These are phyloP conservation scores for Catharus fuscescens DNA, from an alignment of 2,113 vertebrate genomes.

Conservation along the genomic window DNA sequence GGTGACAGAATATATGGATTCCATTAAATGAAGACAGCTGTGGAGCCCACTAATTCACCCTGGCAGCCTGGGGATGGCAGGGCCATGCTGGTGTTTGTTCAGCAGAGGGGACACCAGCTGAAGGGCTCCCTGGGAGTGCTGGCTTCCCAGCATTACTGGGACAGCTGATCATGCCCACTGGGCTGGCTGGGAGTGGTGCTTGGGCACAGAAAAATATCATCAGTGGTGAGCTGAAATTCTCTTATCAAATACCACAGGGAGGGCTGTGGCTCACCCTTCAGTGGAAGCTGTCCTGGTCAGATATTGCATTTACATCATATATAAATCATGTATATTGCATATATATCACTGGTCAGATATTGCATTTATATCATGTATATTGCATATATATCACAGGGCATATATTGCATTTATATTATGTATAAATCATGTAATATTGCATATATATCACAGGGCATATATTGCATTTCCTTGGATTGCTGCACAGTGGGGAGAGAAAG, in stretches of 20 bases:
- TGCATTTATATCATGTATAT: no score
- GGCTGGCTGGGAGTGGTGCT: neutral
- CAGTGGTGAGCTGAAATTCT: neutral
- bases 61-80: neutral
- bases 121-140: neutral
- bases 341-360: no score
- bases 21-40: neutral
- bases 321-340: no score
- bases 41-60: neutral
- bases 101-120: neutral
- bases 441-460: no score
- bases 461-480: neutral
- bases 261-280: rapidly evolving
- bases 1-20: constrained; percentile 9
- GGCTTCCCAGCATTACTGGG: neutral
- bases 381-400: no score
- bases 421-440: no score
- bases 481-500: neutral
- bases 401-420: no score
- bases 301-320: no score
- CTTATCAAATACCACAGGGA: rapidly evolving
- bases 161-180: neutral
- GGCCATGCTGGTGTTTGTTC: neutral
- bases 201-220: neutral
- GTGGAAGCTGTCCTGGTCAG: neutral